A percentile compares a stretch with the other conserved stretches of the same genome.
Conservation (phyloP, 92 coral and sea anemone genomes). For the Chrysogorgia sp. region DNA sequence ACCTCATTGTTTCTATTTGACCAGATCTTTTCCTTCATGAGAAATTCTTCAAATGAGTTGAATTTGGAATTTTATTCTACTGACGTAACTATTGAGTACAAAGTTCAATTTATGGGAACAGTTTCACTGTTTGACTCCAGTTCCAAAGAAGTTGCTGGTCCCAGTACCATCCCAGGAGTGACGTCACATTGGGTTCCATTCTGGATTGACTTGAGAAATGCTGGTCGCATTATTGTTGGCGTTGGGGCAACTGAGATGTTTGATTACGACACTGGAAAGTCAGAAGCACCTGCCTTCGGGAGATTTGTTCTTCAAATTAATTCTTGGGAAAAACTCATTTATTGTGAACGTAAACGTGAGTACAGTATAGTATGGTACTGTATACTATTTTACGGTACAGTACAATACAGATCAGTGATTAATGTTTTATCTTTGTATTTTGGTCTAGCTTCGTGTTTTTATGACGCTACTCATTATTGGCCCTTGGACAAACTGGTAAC, state of each 20-base stretch:
- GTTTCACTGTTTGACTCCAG: not conserved
- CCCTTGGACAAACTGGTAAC: constrained; percentile 16
- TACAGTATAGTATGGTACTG: not conserved
- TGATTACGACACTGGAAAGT: not conserved
- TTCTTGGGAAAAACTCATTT: not conserved
- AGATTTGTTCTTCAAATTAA: not conserved
- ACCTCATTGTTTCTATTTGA: not conserved
- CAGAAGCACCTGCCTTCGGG: not conserved
- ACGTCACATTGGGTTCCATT: constrained; percentile 17
- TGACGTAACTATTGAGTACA: not conserved
- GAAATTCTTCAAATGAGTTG: not conserved
- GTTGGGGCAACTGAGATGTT: constrained; percentile 5
- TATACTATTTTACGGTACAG: not conserved
- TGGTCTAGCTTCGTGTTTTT: not conserved
- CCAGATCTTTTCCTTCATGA: constrained; percentile 1
- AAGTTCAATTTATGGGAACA: not conserved
- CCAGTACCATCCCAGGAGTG: constrained; percentile 4
- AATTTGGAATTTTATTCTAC: not conserved
- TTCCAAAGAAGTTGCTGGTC: not conserved
- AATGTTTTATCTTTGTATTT: not conserved
- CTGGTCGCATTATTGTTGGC: constrained; percentile 7
- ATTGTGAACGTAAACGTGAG: constrained; percentile 15
- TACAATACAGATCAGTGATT: too few relatives aligned
- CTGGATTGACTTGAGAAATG: constrained; percentile 22
- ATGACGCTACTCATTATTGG: not conserved